A percentile compares a stretch with the other conserved stretches of the same genome.
These are phyloP conservation scores for Stenichneumon culpator DNA, from an alignment of 2,888 invertebrate species.

Conservation along the genomic window DNA sequence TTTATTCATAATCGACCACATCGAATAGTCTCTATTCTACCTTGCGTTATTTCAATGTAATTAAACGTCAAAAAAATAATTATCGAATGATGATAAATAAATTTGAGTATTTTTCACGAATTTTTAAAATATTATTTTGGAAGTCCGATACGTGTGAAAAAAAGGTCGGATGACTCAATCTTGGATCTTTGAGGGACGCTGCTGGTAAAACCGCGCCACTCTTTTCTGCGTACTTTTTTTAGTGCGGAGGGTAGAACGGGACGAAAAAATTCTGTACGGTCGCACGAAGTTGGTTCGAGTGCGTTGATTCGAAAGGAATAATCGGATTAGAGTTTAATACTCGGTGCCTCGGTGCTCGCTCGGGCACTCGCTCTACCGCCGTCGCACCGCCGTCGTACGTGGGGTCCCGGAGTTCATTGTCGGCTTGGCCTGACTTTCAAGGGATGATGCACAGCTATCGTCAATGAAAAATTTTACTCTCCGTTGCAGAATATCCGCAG, in stretches of 20 bases:
- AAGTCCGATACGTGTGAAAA: neutral
- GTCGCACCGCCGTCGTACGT: slow-evolving; percentile 53
- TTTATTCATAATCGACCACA: neutral
- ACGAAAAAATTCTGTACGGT: slow-evolving; percentile 26
- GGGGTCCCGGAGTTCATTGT: slow-evolving; percentile 67
- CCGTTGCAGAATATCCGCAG: neutral
- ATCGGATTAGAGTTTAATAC: slow-evolving; percentile 79
- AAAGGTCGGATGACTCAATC: slow-evolving; percentile 55
- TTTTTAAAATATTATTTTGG: neutral
- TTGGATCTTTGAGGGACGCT: slow-evolving; percentile 35
- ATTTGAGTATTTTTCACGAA: neutral
- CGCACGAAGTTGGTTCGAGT: slow-evolving; percentile 66
- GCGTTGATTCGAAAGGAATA: slow-evolving; percentile 77
- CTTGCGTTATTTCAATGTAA: neutral
- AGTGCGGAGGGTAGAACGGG: neutral
- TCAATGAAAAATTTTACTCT: neutral
- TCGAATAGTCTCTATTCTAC: neutral
- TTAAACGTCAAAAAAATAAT: neutral
- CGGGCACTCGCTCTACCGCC: slow-evolving; percentile 65
- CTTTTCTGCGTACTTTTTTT: slow-evolving; percentile 12
- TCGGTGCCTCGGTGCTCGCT: slow-evolving; percentile 67
- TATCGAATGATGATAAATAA: neutral
- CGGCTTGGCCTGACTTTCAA: slow-evolving; percentile 60
- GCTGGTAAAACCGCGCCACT: slow-evolving; percentile 19
- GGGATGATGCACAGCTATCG: slow-evolving; percentile 49